phyloP scores from a whole-genome alignment of 2,113 vertebrate species.

The Sturnira hondurensis region DNA sequence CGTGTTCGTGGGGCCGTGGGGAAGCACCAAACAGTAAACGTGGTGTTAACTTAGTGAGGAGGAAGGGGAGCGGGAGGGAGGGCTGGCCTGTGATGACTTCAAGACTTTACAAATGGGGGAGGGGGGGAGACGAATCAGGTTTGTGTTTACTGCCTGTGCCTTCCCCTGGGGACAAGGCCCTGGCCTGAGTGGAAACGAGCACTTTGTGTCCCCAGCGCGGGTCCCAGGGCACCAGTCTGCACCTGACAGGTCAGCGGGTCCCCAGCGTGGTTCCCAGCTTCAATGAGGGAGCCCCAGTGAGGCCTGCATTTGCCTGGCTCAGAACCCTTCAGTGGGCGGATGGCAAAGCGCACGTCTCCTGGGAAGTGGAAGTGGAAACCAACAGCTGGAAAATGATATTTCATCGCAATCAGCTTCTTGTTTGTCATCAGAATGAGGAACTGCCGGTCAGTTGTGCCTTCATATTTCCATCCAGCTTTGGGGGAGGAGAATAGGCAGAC shows the following conservation, averaged over 20 bases:
- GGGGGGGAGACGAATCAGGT: background rate
- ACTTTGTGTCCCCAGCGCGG: background rate
- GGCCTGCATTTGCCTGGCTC: background rate
- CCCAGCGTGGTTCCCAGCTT: background rate
- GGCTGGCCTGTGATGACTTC: fast-evolving
- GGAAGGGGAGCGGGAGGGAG: fast-evolving
- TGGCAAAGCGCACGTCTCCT: background rate
- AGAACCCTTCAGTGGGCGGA: background rate
- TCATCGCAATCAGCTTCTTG: background rate
- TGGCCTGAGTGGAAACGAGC: background rate
- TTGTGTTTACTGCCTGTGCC: background rate
- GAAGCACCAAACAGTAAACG: fast-evolving
- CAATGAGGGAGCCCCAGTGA: too few species aligned
- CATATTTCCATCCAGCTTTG: background rate
- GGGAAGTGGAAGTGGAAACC: background rate
- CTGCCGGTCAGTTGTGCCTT: background rate
- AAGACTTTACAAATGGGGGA: background rate
- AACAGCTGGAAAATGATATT: slow-evolving; percentile 14
- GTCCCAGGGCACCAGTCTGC: background rate
- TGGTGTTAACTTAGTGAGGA: fast-evolving
- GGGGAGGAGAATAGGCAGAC: background rate
- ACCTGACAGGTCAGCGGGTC: background rate
- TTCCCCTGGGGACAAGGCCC: background rate
- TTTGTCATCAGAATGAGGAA: slow-evolving; percentile 53
- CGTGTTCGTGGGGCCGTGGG: background rate